phyloP scores from a whole-genome alignment of 1,140 invertebrate species.

The Babylonia areolata region DNA sequence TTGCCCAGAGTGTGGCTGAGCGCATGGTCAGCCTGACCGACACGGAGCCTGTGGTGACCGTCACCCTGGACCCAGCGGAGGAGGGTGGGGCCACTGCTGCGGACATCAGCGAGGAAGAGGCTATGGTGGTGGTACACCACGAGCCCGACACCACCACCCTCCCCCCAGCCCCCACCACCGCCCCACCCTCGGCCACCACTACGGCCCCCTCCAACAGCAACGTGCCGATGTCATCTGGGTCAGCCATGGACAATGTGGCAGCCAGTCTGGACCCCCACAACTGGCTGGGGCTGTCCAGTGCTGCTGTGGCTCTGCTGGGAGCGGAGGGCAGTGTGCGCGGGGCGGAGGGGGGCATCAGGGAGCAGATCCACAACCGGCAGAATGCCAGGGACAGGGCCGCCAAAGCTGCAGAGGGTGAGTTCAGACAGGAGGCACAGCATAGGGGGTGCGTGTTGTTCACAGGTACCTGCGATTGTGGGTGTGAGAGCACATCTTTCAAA shows the following conservation, averaged over 20 bases:
- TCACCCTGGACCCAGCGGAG: slow-evolving; percentile 68
- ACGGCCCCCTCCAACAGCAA: slow-evolving; percentile 11
- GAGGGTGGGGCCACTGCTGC: slow-evolving; percentile 46
- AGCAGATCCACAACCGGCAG: slow-evolving; percentile 49
- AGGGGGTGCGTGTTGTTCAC: too few relatives aligned
- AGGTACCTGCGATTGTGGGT: too few relatives aligned
- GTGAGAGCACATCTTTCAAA: too few relatives aligned
- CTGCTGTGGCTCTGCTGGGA: slow-evolving; percentile 9
- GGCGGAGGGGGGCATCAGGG: slow-evolving; percentile 50
- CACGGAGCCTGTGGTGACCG: slow-evolving; percentile 74
- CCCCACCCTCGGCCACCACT: background rate
- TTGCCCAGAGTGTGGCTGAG: slow-evolving; percentile 93
- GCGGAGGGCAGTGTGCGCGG: slow-evolving; percentile 39
- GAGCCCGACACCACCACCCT: slow-evolving; percentile 34
- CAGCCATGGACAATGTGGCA: slow-evolving; percentile 16
- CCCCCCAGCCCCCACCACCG: background rate
- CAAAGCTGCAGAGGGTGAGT: slow-evolving; percentile 41
- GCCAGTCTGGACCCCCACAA: slow-evolving; percentile 38
- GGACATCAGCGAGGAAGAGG: slow-evolving; percentile 46
- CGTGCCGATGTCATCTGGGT: background rate
- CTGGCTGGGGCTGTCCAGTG: slow-evolving; percentile 42
- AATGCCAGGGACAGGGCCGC: slow-evolving; percentile 41
- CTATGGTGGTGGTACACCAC: slow-evolving; percentile 57
- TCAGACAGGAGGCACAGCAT: too few relatives aligned
- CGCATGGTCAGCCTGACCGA: slow-evolving; percentile 87